phyloP scores from a whole-genome alignment of 2,797 vertebrate genomes.

The Pelochelys cantorii region DNA sequence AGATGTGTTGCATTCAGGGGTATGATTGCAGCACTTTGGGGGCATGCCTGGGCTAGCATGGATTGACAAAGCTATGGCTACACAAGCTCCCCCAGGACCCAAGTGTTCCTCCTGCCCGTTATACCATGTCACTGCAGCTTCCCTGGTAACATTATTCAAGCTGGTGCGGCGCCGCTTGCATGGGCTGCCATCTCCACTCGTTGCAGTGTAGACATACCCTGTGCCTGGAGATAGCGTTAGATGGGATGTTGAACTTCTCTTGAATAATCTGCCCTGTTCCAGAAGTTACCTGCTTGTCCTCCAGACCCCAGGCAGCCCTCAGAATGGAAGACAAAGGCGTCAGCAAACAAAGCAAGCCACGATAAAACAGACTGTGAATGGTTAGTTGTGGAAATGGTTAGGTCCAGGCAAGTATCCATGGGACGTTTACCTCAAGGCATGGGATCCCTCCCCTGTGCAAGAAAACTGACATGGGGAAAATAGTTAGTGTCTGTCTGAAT shows the following conservation, averaged over 20 bases:
- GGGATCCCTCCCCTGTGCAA: neutral
- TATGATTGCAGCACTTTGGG: neutral
- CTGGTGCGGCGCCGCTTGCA: no score
- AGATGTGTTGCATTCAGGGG: neutral
- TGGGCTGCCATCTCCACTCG: no score
- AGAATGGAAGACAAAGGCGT: rapidly evolving
- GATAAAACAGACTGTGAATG: rapidly evolving
- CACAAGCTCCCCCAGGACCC: no score
- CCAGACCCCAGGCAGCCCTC: rapidly evolving
- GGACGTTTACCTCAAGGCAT: neutral
- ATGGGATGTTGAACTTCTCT: neutral
- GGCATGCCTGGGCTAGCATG: neutral
- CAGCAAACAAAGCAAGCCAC: rapidly evolving
- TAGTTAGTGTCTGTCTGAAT: neutral
- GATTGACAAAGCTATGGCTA: neutral
- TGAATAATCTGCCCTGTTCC: neutral
- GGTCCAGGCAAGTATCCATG: neutral
- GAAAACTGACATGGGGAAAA: neutral
- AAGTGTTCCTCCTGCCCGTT: no score
- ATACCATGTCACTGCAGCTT: neutral
- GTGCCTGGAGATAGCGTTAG: neutral
- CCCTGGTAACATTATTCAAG: no score
- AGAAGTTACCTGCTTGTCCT: rapidly evolving
- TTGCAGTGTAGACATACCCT: neutral
- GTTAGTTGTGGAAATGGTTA: conserved; percentile 50